Evolutionary conservation across 1,140 invertebrate species (phyloP).

Genomic region (Bombus breviceps): DNA sequence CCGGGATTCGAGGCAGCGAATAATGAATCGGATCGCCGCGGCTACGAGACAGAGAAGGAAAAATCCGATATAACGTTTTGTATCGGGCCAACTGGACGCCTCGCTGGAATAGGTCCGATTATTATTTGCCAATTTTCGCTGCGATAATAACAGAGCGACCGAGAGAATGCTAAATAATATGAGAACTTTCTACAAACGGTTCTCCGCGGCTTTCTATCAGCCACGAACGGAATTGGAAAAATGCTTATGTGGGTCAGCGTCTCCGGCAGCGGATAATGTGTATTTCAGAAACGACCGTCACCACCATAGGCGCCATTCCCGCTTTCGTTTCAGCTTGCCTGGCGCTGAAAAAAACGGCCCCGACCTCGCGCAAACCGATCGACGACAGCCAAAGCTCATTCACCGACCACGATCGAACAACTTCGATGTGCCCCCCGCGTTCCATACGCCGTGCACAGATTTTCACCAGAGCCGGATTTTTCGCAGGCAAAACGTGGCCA

Average conservation of each 20-base stretch:
- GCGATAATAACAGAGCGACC: slow-evolving; percentile 68
- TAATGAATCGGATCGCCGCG: slow-evolving; percentile 3
- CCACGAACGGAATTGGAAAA: slow-evolving; percentile 76
- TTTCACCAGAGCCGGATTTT: slow-evolving; percentile 59
- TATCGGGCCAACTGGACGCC: neutral
- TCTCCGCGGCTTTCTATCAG: slow-evolving; percentile 77
- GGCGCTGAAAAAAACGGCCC: slow-evolving; percentile 1
- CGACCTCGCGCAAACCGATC: slow-evolving; percentile 46
- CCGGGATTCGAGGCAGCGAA: neutral
- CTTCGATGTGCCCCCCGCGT: neutral
- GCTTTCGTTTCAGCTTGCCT: slow-evolving; percentile 69
- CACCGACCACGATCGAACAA: neutral
- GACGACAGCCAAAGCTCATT: no score
- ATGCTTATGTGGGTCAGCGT: slow-evolving; percentile 78
- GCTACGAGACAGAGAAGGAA: neutral
- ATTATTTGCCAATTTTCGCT: slow-evolving; percentile 78
- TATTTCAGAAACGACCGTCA: slow-evolving; percentile 72
- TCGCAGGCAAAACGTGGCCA: slow-evolving; percentile 56
- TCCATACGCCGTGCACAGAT: slow-evolving; percentile 30
- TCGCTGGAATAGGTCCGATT: slow-evolving; percentile 69
- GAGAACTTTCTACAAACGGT: slow-evolving; percentile 79
- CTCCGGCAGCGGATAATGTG: slow-evolving; percentile 68
- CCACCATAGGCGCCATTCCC: slow-evolving; percentile 13
- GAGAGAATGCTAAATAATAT: slow-evolving; percentile 78
- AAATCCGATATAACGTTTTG: neutral